Evolutionary conservation across 2,888 invertebrate genomes (phyloP).

Genomic region (Acleris cristana): DNA sequence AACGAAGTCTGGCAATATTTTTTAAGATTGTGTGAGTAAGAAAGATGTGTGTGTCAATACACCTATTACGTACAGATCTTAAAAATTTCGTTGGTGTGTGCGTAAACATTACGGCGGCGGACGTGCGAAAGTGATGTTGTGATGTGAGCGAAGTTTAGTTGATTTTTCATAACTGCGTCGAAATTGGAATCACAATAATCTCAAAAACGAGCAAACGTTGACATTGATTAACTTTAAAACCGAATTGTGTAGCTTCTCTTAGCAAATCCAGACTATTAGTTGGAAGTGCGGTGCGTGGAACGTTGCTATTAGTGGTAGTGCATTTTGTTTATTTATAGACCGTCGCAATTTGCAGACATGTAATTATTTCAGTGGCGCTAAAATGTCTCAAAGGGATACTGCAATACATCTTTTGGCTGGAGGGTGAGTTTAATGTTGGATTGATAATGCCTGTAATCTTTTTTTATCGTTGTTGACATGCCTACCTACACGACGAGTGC

Average conservation of each 20-base stretch:
- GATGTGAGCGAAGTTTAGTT: slow-evolving; percentile 32
- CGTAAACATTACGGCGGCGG: slow-evolving; percentile 36
- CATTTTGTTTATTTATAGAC: slow-evolving; percentile 84
- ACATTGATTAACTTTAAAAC: slow-evolving; percentile 4
- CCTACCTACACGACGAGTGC: slow-evolving; percentile 30
- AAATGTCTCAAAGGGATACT: slow-evolving; percentile 92
- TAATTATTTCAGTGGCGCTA: slow-evolving; percentile 74
- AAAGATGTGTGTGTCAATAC: not conserved
- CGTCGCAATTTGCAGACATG: slow-evolving; percentile 79
- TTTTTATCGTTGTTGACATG: slow-evolving; percentile 38
- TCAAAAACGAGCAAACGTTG: slow-evolving; percentile 3
- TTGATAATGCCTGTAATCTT: slow-evolving; percentile 37
- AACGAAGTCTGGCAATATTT: too few species aligned
- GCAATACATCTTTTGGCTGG: slow-evolving; percentile 97
- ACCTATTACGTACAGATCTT: not conserved
- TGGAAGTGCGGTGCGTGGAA: slow-evolving; percentile 47
- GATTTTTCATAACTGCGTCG: slow-evolving; percentile 35
- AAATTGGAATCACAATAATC: slow-evolving; percentile 17
- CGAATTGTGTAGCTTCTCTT: slow-evolving; percentile 5
- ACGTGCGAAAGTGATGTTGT: slow-evolving; percentile 36
- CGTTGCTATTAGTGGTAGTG: slow-evolving; percentile 66
- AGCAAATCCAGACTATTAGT: slow-evolving; percentile 17
- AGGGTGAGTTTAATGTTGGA: slow-evolving; percentile 88
- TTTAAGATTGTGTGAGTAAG: too few species aligned
- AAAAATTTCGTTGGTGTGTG: slow-evolving; percentile 20